These are phyloP conservation scores for Notospermus geniculatus DNA, from an alignment of 1,140 invertebrate genomes.

Conservation along the genomic window DNA sequence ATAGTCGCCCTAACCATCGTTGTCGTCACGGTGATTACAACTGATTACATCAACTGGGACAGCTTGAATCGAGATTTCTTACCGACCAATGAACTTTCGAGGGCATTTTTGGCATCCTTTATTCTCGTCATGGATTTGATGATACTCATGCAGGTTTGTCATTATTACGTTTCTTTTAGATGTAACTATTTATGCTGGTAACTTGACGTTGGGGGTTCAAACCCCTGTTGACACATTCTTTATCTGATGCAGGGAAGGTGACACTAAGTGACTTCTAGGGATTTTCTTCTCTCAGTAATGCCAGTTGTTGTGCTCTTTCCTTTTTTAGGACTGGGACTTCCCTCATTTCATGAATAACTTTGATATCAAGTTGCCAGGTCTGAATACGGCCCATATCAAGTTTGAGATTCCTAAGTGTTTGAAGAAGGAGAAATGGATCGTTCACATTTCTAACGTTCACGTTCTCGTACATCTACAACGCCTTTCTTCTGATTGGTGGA, in stretches of 20 bases:
- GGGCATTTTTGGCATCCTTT: slow-evolving; percentile 61
- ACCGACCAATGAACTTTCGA: slow-evolving; percentile 60
- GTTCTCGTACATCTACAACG: slow-evolving; percentile 61
- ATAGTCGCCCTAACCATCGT: slow-evolving; percentile 54
- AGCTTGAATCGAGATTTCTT: slow-evolving; percentile 59
- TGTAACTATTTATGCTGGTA: too few species aligned
- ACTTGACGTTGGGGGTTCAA: too few species aligned
- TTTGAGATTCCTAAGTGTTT: slow-evolving; percentile 49
- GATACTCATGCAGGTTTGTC: slow-evolving; percentile 61
- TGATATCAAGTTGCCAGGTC: slow-evolving; percentile 62
- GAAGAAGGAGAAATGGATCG: slow-evolving; percentile 47
- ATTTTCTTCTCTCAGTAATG: too few species aligned
- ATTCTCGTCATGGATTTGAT: slow-evolving; percentile 63
- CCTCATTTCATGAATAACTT: slow-evolving; percentile 62
- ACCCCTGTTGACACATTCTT: too few species aligned
- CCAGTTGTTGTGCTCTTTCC: too few species aligned
- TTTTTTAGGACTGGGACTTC: slow-evolving; percentile 62
- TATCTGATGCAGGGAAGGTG: too few species aligned
- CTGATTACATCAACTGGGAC: slow-evolving; percentile 62
- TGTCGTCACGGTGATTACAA: slow-evolving; percentile 60
- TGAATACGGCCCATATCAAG: slow-evolving; percentile 57
- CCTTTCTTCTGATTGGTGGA: slow-evolving; percentile 54
- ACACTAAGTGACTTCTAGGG: too few species aligned
- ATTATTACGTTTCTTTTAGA: too few species aligned
- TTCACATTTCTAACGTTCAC: slow-evolving; percentile 59